Conservation (phyloP, 2,797 vertebrate genomes). For the Strix occidentalis region DNA sequence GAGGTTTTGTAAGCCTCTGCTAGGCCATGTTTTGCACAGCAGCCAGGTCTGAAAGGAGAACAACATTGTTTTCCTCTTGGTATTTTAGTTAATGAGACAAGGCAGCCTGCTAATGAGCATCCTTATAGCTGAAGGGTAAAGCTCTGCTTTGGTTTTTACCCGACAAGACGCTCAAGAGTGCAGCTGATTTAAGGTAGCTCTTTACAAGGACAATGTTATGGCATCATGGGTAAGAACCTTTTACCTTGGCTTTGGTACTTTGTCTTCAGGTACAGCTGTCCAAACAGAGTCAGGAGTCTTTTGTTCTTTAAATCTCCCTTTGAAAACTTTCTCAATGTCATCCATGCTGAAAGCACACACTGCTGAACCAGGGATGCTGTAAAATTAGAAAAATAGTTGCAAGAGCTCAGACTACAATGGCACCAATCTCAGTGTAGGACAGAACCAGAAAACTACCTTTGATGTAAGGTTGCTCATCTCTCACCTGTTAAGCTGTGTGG, state of each 20-base stretch:
- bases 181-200: neutral
- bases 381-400: slow-evolving; percentile 16
- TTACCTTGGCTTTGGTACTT: slow-evolving; percentile 95
- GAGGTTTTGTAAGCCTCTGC: slow-evolving; percentile 93
- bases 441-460: neutral
- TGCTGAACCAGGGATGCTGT: slow-evolving; percentile 96
- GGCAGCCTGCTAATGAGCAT: slow-evolving; percentile 17
- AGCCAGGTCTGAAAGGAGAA: slow-evolving; percentile 88
- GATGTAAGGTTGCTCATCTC: slow-evolving; percentile 29
- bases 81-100: slow-evolving; percentile 49
- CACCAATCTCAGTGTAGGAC: neutral
- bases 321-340: slow-evolving; percentile 94
- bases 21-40: slow-evolving; percentile 91
- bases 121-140: neutral
- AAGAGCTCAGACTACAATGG: neutral
- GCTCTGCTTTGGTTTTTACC: slow-evolving; percentile 10
- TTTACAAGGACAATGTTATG: neutral
- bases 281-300: slow-evolving; percentile 97
- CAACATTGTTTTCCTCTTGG: neutral
- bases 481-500: slow-evolving; percentile 98
- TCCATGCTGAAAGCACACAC: slow-evolving; percentile 98
- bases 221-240: neutral
- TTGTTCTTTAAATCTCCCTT: slow-evolving; percentile 97
- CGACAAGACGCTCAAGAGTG: neutral
- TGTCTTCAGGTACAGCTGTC: slow-evolving; percentile 96